These are phyloP conservation scores for Carpatolechia fugitivella DNA, from an alignment of 2,888 invertebrate species.

Conservation along the genomic window DNA sequence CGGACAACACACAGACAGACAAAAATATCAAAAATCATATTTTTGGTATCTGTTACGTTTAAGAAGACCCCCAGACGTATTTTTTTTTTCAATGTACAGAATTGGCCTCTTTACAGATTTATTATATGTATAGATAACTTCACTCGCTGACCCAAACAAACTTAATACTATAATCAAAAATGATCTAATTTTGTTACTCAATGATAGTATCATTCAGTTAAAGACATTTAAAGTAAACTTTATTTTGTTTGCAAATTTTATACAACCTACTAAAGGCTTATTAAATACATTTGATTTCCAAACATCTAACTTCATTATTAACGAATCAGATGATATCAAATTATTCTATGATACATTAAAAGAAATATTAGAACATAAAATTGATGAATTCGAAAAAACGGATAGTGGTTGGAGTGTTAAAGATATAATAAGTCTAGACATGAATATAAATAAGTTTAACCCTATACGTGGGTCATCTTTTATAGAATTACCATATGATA, in stretches of 20 bases:
- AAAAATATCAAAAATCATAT: too few relatives aligned
- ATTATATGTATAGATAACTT: too few relatives aligned
- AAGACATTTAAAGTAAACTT: slow-evolving; percentile 23
- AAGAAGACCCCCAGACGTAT: too few relatives aligned
- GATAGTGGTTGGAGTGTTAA: slow-evolving; percentile 29
- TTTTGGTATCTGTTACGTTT: too few relatives aligned
- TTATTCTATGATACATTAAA: not conserved
- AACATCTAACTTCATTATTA: slow-evolving; percentile 21
- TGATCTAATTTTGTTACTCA: too few relatives aligned
- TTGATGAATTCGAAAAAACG: slow-evolving; percentile 28
- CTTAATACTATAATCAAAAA: too few relatives aligned
- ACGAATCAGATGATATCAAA: slow-evolving; percentile 18
- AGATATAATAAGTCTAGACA: slow-evolving; percentile 21
- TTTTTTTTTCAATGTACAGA: too few relatives aligned
- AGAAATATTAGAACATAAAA: slow-evolving; percentile 3
- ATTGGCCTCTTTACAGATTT: too few relatives aligned
- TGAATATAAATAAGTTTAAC: slow-evolving; percentile 16
- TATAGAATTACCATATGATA: slow-evolving; percentile 28
- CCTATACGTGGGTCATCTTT: slow-evolving; percentile 25
- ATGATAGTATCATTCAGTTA: slow-evolving; percentile 15
- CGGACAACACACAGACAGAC: too few relatives aligned
- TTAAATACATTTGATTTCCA: slow-evolving; percentile 26
- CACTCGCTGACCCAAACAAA: too few relatives aligned
- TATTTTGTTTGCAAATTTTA: slow-evolving; percentile 24
- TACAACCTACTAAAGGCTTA: slow-evolving; percentile 24